Percentiles rank a stretch among this genome's conserved stretches.
phyloP scores from a whole-genome alignment of 2,113 vertebrate genomes.

The Aptenodytes forsteri region DNA sequence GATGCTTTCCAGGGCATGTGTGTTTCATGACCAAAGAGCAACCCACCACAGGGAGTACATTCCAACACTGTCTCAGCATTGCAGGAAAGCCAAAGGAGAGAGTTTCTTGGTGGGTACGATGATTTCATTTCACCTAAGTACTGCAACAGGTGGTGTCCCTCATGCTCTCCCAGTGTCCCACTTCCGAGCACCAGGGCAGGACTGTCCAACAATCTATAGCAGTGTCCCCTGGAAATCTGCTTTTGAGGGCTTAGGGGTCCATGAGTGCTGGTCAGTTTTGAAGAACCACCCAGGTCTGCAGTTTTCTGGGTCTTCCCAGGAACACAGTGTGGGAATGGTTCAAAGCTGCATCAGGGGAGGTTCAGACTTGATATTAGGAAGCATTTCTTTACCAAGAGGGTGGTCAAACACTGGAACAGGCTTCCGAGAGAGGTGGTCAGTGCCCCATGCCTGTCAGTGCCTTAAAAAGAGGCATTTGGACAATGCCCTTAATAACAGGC shows the following conservation, averaged over 20 bases:
- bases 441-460: background rate
- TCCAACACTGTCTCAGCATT: background rate
- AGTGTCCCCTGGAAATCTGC: background rate
- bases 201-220: background rate
- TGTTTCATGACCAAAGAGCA: background rate
- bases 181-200: background rate
- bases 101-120: background rate
- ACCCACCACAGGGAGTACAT: background rate
- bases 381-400: background rate
- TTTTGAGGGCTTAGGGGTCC: too few species aligned
- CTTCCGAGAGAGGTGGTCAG: too few species aligned
- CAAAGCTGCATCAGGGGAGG: too few species aligned
- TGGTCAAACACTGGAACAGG: background rate
- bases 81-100: background rate
- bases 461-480: background rate
- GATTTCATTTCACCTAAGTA: background rate
- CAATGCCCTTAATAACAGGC: fast-evolving
- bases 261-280: too few species aligned
- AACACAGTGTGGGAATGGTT: too few species aligned
- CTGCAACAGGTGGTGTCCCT: background rate
- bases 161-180: background rate
- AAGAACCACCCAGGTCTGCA: too few species aligned
- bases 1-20: too few species aligned
- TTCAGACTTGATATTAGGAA: background rate
- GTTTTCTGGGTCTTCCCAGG: too few species aligned